Conservation (phyloP, 1,140 invertebrate species). For the Diuraphis noxia region DNA sequence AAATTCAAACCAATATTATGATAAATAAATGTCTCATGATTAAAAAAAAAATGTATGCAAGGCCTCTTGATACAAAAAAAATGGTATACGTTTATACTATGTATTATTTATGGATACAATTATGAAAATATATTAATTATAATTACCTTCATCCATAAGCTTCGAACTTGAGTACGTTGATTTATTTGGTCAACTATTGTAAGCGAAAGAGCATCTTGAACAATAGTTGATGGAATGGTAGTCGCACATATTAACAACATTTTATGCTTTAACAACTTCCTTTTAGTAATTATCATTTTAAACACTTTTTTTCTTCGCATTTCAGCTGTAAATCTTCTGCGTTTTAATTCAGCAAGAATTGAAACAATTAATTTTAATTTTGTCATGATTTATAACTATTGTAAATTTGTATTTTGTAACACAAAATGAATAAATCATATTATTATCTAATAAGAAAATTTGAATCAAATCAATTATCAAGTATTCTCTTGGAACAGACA, state of each 20-base stretch:
- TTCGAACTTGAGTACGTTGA: neutral
- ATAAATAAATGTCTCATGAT: neutral
- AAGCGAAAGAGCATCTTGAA: no score
- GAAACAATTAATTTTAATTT: neutral
- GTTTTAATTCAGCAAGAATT: neutral
- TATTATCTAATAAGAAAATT: slow-evolving; percentile 1
- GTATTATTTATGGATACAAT: neutral
- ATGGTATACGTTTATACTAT: neutral
- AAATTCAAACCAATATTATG: neutral
- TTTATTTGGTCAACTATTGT: neutral
- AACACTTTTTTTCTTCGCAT: neutral
- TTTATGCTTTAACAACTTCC: neutral
- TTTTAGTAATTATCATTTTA: neutral
- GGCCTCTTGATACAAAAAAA: neutral
- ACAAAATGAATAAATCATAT: neutral
- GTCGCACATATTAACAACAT: neutral
- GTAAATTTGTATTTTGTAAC: no score
- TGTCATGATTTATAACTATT: neutral
- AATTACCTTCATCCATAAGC: slow-evolving; percentile 3
- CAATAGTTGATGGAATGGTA: neutral
- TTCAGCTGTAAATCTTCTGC: neutral
- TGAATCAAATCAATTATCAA: neutral
- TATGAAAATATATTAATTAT: neutral
- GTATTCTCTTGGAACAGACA: slow-evolving; percentile 2
- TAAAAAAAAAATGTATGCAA: neutral